phyloP scores from a whole-genome alignment of 2,113 vertebrate species.

The Oryzias celebensis region DNA sequence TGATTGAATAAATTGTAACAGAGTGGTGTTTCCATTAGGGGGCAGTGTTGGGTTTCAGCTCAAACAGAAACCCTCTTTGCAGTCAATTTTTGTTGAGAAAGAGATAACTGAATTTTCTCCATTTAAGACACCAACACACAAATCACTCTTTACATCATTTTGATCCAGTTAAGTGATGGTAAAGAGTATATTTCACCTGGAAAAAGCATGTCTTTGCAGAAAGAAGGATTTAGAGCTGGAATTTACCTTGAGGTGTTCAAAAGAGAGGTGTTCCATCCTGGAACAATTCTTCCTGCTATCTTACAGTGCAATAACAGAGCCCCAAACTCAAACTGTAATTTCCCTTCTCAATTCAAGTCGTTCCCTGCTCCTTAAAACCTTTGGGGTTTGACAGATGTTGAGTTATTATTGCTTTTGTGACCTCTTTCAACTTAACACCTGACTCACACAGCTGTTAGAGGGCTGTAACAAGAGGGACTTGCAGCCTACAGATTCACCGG shows the following conservation, averaged over 20 bases:
- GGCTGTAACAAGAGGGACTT: conserved; percentile 11
- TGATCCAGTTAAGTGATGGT: conserved; percentile 36
- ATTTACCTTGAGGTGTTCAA: conserved; percentile 43
- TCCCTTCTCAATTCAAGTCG: background rate
- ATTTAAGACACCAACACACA: background rate
- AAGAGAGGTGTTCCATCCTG: conserved; percentile 17
- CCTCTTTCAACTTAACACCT: conserved; percentile 30
- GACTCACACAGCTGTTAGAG: conserved; percentile 52
- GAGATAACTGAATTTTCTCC: background rate
- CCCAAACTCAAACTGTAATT: no score
- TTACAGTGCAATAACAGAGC: no score
- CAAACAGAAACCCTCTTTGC: no score
- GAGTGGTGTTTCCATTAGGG: conserved; percentile 29
- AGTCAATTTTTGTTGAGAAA: no score
- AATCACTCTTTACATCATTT: conserved; percentile 6
- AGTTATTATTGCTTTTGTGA: conserved; percentile 28
- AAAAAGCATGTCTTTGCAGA: conserved; percentile 14
- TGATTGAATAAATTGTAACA: conserved; percentile 18
- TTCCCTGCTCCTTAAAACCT: conserved; percentile 3
- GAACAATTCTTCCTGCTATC: conserved; percentile 2
- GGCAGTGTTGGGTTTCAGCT: conserved; percentile 55
- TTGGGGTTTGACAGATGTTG: conserved; percentile 21
- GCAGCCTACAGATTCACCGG: conserved; percentile 14
- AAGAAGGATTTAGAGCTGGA: conserved; percentile 27
- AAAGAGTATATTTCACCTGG: conserved; percentile 21